Percentiles rank a stretch among this genome's conserved stretches.
phyloP scores from a whole-genome alignment of 2,797 vertebrate genomes.

The Poecilia picta region DNA sequence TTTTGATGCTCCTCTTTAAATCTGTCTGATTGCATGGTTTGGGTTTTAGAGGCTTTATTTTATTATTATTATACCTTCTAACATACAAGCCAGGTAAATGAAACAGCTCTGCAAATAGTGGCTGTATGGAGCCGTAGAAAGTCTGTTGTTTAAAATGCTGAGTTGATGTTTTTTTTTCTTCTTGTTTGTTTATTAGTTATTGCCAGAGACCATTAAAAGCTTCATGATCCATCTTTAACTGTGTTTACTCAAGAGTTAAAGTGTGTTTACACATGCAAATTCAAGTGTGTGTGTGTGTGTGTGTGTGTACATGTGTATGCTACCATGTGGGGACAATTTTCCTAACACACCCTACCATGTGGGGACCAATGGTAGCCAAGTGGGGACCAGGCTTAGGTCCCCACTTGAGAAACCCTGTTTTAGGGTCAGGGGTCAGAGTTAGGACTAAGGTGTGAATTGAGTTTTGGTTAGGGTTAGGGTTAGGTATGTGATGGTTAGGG shows the following conservation, averaged over 20 bases:
- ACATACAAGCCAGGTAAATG: not conserved
- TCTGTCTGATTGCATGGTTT: not conserved
- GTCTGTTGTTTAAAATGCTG: not conserved
- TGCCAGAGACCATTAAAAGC: constrained; percentile 11
- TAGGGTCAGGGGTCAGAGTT: too few species aligned
- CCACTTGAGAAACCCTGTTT: too few species aligned
- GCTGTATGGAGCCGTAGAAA: not conserved
- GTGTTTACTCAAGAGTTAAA: constrained; percentile 31
- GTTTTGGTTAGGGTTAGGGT: too few species aligned
- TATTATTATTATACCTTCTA: not conserved
- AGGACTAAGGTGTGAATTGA: too few species aligned
- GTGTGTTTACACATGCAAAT: not conserved
- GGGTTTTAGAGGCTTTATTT: not conserved
- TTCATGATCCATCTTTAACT: constrained; percentile 15
- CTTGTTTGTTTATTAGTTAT: not conserved
- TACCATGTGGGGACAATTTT: too few species aligned
- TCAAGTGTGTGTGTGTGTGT: not conserved
- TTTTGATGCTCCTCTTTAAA: not conserved
- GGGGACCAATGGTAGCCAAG: too few species aligned
- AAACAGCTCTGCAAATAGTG: not conserved
- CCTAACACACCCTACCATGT: too few species aligned
- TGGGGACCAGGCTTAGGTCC: too few species aligned
- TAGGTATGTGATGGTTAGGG: too few species aligned
- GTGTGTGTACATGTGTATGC: too few species aligned
- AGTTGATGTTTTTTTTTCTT: not conserved